Conservation (phyloP, 1,140 invertebrate genomes). For the Eriocheir sinensis region DNA sequence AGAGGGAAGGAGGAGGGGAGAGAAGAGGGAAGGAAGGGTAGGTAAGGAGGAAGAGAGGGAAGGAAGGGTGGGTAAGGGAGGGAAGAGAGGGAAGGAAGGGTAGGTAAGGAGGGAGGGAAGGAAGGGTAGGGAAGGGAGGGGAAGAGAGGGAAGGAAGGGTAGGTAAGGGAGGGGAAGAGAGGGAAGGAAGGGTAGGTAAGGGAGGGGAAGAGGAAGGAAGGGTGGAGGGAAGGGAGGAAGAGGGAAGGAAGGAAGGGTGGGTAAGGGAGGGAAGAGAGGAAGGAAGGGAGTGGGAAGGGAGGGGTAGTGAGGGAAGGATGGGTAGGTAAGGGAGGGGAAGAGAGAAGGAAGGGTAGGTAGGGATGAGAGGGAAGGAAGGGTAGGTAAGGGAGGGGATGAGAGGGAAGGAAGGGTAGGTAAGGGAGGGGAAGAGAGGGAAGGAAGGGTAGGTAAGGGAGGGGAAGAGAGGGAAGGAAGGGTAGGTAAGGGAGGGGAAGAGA, state of each 20-base stretch:
- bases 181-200: background rate
- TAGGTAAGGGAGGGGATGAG: too few species aligned
- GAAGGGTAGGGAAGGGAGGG: too few species aligned
- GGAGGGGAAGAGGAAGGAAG: too few species aligned
- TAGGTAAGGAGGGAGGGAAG: too few species aligned
- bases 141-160: too few species aligned
- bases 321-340: background rate
- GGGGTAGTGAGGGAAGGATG: background rate
- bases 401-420: background rate
- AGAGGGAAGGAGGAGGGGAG: background rate
- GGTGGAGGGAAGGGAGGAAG: background rate
- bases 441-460: background rate
- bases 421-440: background rate
- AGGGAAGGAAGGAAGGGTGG: too few species aligned
- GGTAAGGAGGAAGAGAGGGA: too few species aligned
- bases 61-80: too few species aligned
- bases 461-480: too few species aligned
- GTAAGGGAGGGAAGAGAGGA: background rate
- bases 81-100: too few species aligned
- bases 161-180: background rate
- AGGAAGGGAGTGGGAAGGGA: background rate
- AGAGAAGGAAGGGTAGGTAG: too few species aligned
- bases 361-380: background rate
- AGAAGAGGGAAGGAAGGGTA: background rate
- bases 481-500: too few species aligned